Base-by-base conservation (phyloP, 2,888 invertebrate species). In the Chalcosyrphus nemorum region DNA sequence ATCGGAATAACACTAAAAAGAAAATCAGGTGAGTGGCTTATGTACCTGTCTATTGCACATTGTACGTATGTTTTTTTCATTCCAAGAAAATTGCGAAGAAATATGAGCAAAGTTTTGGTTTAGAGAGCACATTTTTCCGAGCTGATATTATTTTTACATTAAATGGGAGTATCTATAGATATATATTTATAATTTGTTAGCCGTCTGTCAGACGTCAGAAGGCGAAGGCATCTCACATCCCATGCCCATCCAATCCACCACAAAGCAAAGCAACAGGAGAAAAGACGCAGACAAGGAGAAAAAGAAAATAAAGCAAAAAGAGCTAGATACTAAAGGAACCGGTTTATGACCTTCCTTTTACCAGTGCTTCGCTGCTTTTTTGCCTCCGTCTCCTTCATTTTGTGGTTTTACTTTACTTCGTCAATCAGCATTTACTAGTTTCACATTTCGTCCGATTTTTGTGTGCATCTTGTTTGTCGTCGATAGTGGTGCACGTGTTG, bases 311-410 rank as follows among this genome's bases (percentile, higher is more conserved):
- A 47, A 24, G 24, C 24, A 24, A 52, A 59, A 45, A 50, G 68
- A 65, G 65, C 59, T 45, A 15, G 65, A 77, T 43, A 66, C 57
- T 57, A 65, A 65, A 80, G 80, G 59, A 80, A 80, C 80, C 80
- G 80, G 80, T 80, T 80, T 80, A 72, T 66, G 80, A 80, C 80
- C 80, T 80, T 80, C 72, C 71, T 63, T 65, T 54, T 57, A 57
- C 63, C 65, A 59, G 59, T 50, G 45, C 17, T 77, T 68, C 41
- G 32, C 27, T 65, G 41, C 9, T 70, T 54, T 68, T 54, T 63
- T 66, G 57, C 45, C 13, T 75, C 47, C 47, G 45, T 32, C 32
- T 72, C 54, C 59, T 74, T 65, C 35, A 24, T 7, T 32, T 9
- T 54, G 19, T 61, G 43, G 29, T 56, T 57, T 59, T 66, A 13